phyloP scores from a whole-genome alignment of 2,888 invertebrate species.

The Leptogaster cylindrica region DNA sequence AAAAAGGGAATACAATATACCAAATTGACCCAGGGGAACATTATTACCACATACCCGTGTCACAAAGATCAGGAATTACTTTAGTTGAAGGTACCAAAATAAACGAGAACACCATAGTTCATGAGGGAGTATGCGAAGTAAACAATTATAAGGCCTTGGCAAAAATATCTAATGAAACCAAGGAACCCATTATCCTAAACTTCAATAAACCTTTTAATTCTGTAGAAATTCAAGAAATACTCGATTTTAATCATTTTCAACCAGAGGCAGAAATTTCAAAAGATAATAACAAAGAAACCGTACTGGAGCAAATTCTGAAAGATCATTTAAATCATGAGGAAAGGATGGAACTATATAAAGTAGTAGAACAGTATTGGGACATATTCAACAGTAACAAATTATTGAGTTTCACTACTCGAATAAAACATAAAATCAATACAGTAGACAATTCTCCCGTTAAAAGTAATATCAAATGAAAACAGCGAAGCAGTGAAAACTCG shows the following conservation, averaged over 20 bases:
- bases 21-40: background rate
- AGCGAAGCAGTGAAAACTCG: too few relatives aligned
- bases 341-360: background rate
- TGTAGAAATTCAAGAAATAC: slow-evolving; percentile 1
- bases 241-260: background rate
- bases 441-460: background rate
- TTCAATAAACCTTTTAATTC: background rate
- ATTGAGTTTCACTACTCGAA: slow-evolving; percentile 11
- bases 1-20: background rate
- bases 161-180: background rate
- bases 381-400: slow-evolving; percentile 9
- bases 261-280: background rate
- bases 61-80: background rate
- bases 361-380: background rate
- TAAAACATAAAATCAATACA: slow-evolving; percentile 9
- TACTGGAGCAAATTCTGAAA: background rate
- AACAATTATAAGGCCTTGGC: slow-evolving; percentile 8
- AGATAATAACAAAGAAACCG: too few relatives aligned
- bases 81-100: slow-evolving; percentile 5
- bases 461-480: too few relatives aligned
- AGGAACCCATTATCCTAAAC: background rate
- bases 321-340: slow-evolving; percentile 14
- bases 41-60: background rate
- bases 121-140: background rate
- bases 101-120: background rate